Evolutionary conservation across 2,113 vertebrate genomes (phyloP).

Genomic region (Natator depressus): DNA sequence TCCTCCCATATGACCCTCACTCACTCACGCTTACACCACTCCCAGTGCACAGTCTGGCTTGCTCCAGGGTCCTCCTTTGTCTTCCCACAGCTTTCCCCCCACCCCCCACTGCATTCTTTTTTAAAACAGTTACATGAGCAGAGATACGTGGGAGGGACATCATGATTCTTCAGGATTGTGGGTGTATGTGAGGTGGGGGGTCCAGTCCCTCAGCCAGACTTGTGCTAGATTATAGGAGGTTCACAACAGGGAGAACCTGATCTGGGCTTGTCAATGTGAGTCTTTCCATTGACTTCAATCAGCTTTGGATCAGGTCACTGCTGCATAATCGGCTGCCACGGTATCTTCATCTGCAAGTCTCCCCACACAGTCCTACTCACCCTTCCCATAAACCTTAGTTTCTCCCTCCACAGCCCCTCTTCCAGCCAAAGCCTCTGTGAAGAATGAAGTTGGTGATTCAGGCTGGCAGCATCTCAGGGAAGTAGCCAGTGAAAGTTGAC

Average conservation of each 20-base stretch:
- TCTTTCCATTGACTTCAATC: background rate
- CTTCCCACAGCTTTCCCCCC: background rate
- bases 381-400: background rate
- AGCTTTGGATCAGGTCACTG: background rate
- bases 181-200: too few species aligned
- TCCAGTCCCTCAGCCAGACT: background rate
- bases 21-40: background rate
- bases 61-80: background rate
- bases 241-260: background rate
- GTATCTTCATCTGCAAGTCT: background rate
- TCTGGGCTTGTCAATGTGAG: background rate
- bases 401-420: background rate
- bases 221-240: too few species aligned
- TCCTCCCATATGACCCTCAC: background rate
- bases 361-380: background rate
- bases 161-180: background rate
- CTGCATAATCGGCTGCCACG: background rate
- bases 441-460: background rate
- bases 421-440: background rate
- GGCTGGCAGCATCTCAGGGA: background rate
- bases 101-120: background rate
- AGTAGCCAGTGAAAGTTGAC: background rate
- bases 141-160: background rate
- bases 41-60: background rate
- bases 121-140: background rate